Conservation (phyloP, 2,113 vertebrate species). For the Henicopernis longicauda region DNA sequence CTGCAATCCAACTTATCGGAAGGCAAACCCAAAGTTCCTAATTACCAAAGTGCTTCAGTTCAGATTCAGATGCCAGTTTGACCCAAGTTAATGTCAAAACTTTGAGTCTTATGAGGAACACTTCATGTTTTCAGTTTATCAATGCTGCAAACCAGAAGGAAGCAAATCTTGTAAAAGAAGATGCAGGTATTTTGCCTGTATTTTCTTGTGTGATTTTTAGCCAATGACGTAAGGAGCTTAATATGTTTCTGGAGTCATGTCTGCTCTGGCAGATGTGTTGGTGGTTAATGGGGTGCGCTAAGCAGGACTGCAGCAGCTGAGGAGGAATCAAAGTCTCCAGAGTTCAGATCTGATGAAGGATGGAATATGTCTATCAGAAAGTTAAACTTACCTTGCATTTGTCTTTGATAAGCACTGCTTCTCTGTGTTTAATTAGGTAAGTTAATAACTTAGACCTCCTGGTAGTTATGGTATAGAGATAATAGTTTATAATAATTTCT, state of each 20-base stretch:
- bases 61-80: background rate
- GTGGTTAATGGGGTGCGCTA: background rate
- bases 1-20: background rate
- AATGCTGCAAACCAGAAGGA: background rate
- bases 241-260: background rate
- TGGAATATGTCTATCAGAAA: background rate
- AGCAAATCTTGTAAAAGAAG: background rate
- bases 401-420: background rate
- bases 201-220: background rate
- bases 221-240: background rate
- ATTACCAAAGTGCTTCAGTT: background rate
- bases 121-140: background rate
- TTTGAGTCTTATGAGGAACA: accelerated
- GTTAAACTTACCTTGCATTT: background rate
- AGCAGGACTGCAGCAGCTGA: background rate
- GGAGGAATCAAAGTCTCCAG: background rate
- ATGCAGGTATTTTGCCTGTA: background rate
- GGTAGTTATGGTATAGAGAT: background rate
- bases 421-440: background rate
- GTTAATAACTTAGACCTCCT: background rate
- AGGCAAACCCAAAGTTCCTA: background rate
- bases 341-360: background rate
- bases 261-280: background rate
- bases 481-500: background rate
- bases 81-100: background rate